Base-by-base conservation (phyloP, 2,797 vertebrate species). In the Podargus strigoides region DNA sequence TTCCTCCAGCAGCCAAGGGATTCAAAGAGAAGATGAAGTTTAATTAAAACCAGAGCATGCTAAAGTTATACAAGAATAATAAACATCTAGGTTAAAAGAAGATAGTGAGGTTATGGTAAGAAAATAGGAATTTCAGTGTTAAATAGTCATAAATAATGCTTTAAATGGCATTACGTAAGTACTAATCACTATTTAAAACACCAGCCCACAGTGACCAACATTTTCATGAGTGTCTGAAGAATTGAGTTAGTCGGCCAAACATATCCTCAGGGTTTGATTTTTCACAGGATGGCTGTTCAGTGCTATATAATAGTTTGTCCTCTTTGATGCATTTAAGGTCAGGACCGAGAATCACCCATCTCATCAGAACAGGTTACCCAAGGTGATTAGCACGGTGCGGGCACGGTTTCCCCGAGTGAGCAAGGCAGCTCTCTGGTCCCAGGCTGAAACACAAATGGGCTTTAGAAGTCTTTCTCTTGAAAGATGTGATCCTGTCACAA, bases 381-480 rank as follows among this genome's bases (percentile, higher is more conserved):
- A 53, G 41, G 46, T 10, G 60, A 9, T 26, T 36, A 36, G n/a
- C 17, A 15, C 0, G 5, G 37, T 0, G 1, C 3, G 27, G 52
- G 58, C 9, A 3, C 0, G 0, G 7, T 14, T 77, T 60, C 24
- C 16, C 30, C 4, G 14, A 5, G 28, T 0, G 1, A 56, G 42
- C 46, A 10, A 47, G 34, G 42, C 66, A 55, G 37, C 13, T 50
- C 24, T 47, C 55, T 4, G 6, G 30, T 53, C 46, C 50, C 19
- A 4, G 1, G 1, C 20, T 3, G 72, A 60, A 89, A 59, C 26
- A 39, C 10, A 28, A n/a, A 28, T 2, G 5, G 39, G 19, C 30
- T 68, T 39, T 23, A 47, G 64, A 68, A 79, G 18, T 19, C 6
- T 52, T 79, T 36, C 18, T 7, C 4, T 18, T 46, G 47, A 66